Conservation (phyloP, 2,888 invertebrate species). For the Leptinotarsa rubiginosa region DNA sequence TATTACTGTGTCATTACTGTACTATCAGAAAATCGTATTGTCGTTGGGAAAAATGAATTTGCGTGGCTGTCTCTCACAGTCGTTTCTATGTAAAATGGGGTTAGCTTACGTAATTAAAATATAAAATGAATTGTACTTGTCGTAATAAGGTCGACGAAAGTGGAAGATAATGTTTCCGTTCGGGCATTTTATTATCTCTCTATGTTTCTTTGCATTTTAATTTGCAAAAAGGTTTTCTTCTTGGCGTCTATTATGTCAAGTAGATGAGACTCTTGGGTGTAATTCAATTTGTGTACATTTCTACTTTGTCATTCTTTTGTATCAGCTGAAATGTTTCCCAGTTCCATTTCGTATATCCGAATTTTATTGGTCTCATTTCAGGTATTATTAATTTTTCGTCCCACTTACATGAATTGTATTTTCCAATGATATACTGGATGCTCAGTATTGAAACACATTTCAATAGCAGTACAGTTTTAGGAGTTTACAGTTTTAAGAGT, state of each 20-base stretch:
- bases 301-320: constrained; percentile 36
- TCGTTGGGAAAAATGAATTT: too few species aligned
- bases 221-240: constrained; percentile 30
- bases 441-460: too few species aligned
- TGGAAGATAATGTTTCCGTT: constrained; percentile 4
- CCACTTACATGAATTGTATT: too few species aligned
- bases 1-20: too few species aligned
- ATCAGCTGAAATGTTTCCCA: constrained; percentile 1
- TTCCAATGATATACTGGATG: too few species aligned
- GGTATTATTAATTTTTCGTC: neutral
- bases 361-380: neutral
- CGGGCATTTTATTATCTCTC: constrained; percentile 18
- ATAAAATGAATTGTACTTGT: neutral
- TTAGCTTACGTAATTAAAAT: too few species aligned
- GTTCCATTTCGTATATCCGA: neutral
- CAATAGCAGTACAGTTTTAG: too few species aligned
- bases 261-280: constrained; percentile 34
- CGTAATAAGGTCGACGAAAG: neutral
- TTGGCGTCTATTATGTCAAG: constrained; percentile 31
- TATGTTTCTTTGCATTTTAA: constrained; percentile 35
- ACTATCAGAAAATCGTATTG: too few species aligned
- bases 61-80: too few species aligned
- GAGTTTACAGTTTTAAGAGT: too few species aligned
- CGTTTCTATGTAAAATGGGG: too few species aligned
- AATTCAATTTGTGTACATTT: constrained; percentile 35